A percentile compares a stretch with the other conserved stretches of the same genome.
Conservation (phyloP, 2,113 vertebrate genomes). For the Psettodes erumei region DNA sequence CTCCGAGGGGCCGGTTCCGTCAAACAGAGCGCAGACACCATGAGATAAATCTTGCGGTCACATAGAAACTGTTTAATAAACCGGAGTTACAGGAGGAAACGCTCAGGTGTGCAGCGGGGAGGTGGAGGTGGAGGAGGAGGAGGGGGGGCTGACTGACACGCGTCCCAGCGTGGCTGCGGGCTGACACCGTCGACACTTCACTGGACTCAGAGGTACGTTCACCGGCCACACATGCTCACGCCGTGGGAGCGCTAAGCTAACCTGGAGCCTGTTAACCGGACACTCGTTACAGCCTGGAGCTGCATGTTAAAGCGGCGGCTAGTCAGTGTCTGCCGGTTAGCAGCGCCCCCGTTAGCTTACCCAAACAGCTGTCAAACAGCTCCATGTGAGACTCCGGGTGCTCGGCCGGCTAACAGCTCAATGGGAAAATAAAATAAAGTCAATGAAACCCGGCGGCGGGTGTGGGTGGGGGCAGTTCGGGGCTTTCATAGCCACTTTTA, state of each 20-base stretch:
- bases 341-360: constrained; percentile 24
- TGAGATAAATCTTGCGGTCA: background rate
- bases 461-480: no score
- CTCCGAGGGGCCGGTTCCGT: fast-evolving
- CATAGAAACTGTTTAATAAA: background rate
- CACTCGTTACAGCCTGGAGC: fast-evolving
- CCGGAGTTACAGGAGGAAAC: background rate
- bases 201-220: constrained; percentile 34
- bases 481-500: no score
- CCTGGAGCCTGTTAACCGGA: fast-evolving
- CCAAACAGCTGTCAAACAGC: background rate
- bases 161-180: constrained; percentile 11
- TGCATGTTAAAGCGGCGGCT: background rate
- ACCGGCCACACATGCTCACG: fast-evolving
- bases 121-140: no score
- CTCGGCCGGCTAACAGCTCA: background rate
- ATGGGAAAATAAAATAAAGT: no score
- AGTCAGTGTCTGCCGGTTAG: background rate
- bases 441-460: no score
- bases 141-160: no score
- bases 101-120: background rate
- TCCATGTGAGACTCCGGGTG: constrained; percentile 3
- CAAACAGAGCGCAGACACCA: fast-evolving
- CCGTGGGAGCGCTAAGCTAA: background rate
- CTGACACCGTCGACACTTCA: background rate